phyloP scores from a whole-genome alignment of 2,888 invertebrate species.

The Diogma glabrata region DNA sequence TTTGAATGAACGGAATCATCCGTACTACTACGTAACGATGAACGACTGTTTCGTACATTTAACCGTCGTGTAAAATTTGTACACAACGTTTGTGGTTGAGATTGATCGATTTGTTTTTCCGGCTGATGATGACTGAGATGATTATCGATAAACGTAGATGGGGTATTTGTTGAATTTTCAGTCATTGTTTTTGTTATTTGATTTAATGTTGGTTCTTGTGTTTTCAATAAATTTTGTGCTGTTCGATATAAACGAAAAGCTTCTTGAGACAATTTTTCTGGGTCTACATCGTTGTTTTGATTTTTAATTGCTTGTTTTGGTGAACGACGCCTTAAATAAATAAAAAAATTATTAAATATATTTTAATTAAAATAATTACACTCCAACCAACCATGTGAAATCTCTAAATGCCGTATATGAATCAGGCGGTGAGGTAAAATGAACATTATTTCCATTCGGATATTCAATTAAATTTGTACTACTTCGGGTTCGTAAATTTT shows the following conservation, averaged over 20 bases:
- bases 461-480: conserved; percentile 30
- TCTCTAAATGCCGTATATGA: conserved; percentile 41
- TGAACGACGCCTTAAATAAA: conserved; percentile 17
- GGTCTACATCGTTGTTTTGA: conserved; percentile 39
- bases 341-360: conserved; percentile 2
- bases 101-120: conserved; percentile 11
- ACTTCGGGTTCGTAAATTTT: conserved; percentile 26
- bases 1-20: conserved; percentile 37
- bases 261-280: conserved; percentile 53
- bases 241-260: conserved; percentile 53
- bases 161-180: not conserved
- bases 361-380: not conserved
- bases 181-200: conserved; percentile 18
- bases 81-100: conserved; percentile 15
- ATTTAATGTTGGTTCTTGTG: conserved; percentile 48
- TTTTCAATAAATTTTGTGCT: conserved; percentile 50
- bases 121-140: too few relatives aligned
- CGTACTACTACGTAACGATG: conserved; percentile 35
- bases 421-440: conserved; percentile 26
- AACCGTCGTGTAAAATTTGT: conserved; percentile 29
- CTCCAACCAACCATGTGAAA: conserved; percentile 43
- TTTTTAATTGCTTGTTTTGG: conserved; percentile 17
- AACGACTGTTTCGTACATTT: conserved; percentile 33
- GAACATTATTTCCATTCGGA: conserved; percentile 10
- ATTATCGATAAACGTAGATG: too few relatives aligned